Percentiles rank a stretch among this genome's conserved stretches.
Conservation (phyloP, 37 sponge, comb jelly and placozoan species). For the Axinella damicornis region DNA sequence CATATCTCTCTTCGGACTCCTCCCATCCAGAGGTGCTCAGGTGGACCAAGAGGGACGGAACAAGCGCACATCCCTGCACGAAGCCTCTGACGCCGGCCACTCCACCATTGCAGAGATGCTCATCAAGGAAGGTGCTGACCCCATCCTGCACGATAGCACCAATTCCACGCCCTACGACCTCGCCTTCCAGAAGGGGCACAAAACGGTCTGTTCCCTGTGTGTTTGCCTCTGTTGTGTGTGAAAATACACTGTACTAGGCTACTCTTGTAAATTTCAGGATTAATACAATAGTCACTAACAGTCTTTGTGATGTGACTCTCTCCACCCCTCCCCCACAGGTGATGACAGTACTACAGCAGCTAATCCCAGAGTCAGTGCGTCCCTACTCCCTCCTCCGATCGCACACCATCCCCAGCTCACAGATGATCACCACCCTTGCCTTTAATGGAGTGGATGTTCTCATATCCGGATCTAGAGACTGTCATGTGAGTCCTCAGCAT, state of each 20-base stretch:
- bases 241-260: too few relatives aligned
- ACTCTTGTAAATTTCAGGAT: not conserved
- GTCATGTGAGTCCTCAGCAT: slow-evolving; percentile 42
- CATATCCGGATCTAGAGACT: slow-evolving; percentile 57
- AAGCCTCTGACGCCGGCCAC: slow-evolving; percentile 60
- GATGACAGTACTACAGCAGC: slow-evolving; percentile 26
- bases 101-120: slow-evolving; percentile 51
- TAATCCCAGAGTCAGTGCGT: slow-evolving; percentile 21
- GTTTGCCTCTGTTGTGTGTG: not conserved
- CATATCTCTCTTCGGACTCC: too few relatives aligned
- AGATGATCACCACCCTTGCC: slow-evolving; percentile 54
- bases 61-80: slow-evolving; percentile 68
- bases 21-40: slow-evolving; percentile 41
- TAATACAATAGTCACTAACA: not conserved
- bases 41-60: slow-evolving; percentile 23
- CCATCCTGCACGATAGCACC: not conserved
- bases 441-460: slow-evolving; percentile 29
- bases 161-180: slow-evolving; percentile 63
- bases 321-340: not conserved
- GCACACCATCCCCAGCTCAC: not conserved
- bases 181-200: slow-evolving; percentile 56
- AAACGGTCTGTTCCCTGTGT: slow-evolving; percentile 38
- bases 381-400: slow-evolving; percentile 42
- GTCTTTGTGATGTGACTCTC: not conserved
- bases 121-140: slow-evolving; percentile 34